Conservation (phyloP, 2,888 invertebrate genomes). For the Papilio elwesi region DNA sequence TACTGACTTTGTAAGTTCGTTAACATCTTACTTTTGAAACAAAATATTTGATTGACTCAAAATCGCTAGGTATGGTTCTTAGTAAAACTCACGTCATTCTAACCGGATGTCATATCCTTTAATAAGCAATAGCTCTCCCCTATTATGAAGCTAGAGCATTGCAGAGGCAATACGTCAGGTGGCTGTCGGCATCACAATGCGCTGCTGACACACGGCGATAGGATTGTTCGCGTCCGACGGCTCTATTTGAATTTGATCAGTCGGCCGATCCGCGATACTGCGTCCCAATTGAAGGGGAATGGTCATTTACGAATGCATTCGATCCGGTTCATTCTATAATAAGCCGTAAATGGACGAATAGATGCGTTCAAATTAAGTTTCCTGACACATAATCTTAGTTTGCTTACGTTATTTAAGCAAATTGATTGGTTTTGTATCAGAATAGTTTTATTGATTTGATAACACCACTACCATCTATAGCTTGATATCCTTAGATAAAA, state of each 20-base stretch:
- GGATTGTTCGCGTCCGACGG: slow-evolving; percentile 77
- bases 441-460: neutral
- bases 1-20: no score
- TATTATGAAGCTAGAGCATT: slow-evolving; percentile 42
- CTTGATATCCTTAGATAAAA: no score
- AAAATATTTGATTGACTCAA: no score
- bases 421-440: neutral
- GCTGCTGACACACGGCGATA: slow-evolving; percentile 79
- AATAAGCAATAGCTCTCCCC: slow-evolving; percentile 34
- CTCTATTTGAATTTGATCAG: slow-evolving; percentile 82
- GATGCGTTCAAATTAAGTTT: neutral
- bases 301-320: slow-evolving; percentile 37
- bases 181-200: slow-evolving; percentile 56
- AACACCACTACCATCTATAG: neutral
- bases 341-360: slow-evolving; percentile 11
- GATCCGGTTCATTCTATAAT: slow-evolving; percentile 23
- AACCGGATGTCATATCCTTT: neutral
- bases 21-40: no score
- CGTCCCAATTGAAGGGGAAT: slow-evolving; percentile 60
- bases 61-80: no score
- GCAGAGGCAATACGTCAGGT: slow-evolving; percentile 56
- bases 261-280: slow-evolving; percentile 74
- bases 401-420: neutral
- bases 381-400: neutral
- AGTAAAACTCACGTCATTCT: neutral